phyloP scores from a whole-genome alignment of 2,888 invertebrate genomes.

The Melieria crassipennis region DNA sequence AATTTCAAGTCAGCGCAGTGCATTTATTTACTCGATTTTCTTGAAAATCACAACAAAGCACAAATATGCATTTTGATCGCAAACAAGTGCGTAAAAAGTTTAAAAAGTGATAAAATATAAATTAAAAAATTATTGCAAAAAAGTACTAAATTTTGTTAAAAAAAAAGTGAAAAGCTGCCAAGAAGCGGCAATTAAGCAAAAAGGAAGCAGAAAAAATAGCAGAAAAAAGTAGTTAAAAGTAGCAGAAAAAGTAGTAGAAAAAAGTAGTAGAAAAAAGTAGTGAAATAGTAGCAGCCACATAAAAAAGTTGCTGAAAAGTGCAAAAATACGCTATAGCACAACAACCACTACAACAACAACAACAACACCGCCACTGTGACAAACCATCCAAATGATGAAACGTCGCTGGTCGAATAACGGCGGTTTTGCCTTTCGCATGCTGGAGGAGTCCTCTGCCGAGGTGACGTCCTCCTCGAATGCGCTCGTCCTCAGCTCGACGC shows the following conservation, averaged over 20 bases:
- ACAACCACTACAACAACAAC: constrained; percentile 7
- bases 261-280: neutral
- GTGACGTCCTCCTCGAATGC: constrained; percentile 75
- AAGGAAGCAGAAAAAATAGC: neutral
- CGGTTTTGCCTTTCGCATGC: constrained; percentile 75
- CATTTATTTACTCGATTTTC: constrained; percentile 1
- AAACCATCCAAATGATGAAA: constrained; percentile 70
- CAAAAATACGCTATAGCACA: constrained; percentile 39
- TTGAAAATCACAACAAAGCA: constrained; percentile 20
- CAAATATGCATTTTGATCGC: constrained; percentile 55
- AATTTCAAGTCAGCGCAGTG: constrained; percentile 7
- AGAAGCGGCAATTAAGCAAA: constrained; percentile 6
- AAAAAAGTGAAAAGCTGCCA: neutral
- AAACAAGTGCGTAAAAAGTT: constrained; percentile 58
- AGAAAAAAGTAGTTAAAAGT: neutral
- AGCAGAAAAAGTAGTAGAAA: neutral
- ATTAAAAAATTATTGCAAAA: neutral
- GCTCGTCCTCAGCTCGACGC: constrained; percentile 72
- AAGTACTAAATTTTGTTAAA: neutral
- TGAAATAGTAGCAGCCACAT: neutral
- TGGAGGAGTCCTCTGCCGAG: constrained; percentile 80
- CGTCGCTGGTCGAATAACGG: constrained; percentile 82
- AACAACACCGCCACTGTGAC: constrained; percentile 14
- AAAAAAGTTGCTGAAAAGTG: neutral
- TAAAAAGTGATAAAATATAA: constrained; percentile 36